Conservation (phyloP, 2,797 vertebrate species). For the Molothrus ater region DNA sequence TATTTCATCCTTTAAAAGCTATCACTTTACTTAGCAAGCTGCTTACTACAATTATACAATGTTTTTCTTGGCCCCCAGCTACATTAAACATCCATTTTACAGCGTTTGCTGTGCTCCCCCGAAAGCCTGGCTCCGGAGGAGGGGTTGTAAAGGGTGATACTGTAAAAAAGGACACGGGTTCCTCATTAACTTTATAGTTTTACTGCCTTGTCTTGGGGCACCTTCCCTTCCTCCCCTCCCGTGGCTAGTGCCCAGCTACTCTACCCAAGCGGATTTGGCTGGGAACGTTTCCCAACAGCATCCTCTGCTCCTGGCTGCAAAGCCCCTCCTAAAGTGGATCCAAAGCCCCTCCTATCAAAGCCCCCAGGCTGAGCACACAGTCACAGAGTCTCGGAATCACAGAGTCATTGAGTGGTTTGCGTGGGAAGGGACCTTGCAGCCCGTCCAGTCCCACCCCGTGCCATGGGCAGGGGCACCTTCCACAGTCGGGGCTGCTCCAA, state of each 20-base stretch:
- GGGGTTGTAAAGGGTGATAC: conserved; percentile 62
- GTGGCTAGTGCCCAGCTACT: background rate
- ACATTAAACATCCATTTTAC: conserved; percentile 80
- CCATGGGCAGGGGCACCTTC: background rate
- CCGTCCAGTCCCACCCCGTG: background rate
- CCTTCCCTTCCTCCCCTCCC: conserved; percentile 44
- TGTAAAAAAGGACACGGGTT: conserved; percentile 66
- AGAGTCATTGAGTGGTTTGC: fast-evolving
- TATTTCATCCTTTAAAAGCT: conserved; percentile 79
- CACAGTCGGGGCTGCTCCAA: fast-evolving
- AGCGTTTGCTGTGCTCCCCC: conserved; percentile 69
- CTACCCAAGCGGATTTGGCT: background rate
- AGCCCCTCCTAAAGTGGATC: background rate
- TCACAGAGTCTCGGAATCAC: no score
- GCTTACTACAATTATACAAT: conserved; percentile 78
- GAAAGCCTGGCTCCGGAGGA: conserved; percentile 69
- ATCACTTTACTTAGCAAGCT: conserved; percentile 77
- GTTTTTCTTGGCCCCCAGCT: conserved; percentile 80
- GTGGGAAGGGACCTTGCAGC: background rate
- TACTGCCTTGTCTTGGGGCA: conserved; percentile 74
- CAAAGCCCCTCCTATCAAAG: background rate
- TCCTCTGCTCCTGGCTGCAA: background rate
- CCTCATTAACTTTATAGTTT: conserved; percentile 79
- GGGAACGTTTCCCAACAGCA: background rate
- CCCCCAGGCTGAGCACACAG: background rate